phyloP scores from a whole-genome alignment of 2,113 vertebrate species.

The Suncus etruscus region DNA sequence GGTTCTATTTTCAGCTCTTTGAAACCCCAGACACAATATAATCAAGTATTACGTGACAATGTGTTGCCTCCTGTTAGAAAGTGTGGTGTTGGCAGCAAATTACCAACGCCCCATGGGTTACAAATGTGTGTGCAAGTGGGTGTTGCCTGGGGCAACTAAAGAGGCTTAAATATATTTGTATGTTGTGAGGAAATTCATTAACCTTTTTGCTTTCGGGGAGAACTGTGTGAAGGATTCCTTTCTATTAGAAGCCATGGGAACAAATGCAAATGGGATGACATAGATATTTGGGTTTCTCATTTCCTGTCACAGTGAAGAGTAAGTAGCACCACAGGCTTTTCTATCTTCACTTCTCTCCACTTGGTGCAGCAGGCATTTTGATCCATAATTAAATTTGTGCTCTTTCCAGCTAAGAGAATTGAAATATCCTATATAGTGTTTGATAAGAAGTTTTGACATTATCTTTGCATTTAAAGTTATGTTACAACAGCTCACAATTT shows the following conservation, averaged over 20 bases:
- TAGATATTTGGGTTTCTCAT: slow-evolving; percentile 53
- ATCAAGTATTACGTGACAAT: background rate
- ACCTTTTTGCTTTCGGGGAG: slow-evolving; percentile 67
- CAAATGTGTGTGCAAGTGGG: background rate
- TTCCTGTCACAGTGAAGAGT: slow-evolving; percentile 78
- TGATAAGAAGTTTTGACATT: slow-evolving; percentile 68
- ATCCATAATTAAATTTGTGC: slow-evolving; percentile 71
- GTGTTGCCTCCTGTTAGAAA: background rate
- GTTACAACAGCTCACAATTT: slow-evolving; percentile 64
- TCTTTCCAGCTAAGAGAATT: slow-evolving; percentile 74
- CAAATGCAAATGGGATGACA: slow-evolving; percentile 67
- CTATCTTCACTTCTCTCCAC: background rate
- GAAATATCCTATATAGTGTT: slow-evolving; percentile 61
- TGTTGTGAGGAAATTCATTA: slow-evolving; percentile 74
- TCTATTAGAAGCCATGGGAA: slow-evolving; percentile 45
- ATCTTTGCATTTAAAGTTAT: slow-evolving; percentile 65
- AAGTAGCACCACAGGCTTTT: slow-evolving; percentile 63
- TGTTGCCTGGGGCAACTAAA: slow-evolving; percentile 5
- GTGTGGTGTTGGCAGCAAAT: slow-evolving; percentile 28
- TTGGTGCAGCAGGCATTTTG: slow-evolving; percentile 46
- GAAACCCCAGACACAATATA: background rate
- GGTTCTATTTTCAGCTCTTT: background rate
- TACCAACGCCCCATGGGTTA: background rate
- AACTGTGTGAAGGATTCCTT: slow-evolving; percentile 40
- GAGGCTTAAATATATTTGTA: slow-evolving; percentile 57